Conservation (phyloP, 2,113 vertebrate genomes). For the Henicopernis longicauda region DNA sequence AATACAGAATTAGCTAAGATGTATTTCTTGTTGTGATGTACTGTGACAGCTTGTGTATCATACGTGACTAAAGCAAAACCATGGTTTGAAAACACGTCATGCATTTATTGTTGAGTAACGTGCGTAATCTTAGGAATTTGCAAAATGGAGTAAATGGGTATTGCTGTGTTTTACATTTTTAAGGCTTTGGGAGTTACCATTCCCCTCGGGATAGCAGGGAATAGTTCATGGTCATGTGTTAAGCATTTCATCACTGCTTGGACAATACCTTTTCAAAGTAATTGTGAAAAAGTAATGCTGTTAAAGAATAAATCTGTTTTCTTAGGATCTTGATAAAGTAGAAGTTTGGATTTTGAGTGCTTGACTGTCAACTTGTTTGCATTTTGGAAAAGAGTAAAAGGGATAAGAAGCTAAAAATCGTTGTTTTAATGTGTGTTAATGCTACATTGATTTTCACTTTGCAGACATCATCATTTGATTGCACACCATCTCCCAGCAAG, state of each 20-base stretch:
- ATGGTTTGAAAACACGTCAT: background rate
- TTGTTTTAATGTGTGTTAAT: background rate
- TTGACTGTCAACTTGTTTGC: fast-evolving
- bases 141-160: background rate
- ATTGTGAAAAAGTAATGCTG: background rate
- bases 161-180: background rate
- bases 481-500: constrained; percentile 92
- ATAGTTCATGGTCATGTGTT: background rate
- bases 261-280: background rate
- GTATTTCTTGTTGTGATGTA: background rate
- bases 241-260: background rate
- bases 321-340: background rate
- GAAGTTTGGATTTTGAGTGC: background rate
- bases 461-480: constrained; percentile 90
- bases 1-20: background rate
- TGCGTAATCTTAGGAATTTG: background rate
- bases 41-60: background rate
- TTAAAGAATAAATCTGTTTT: background rate
- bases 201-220: background rate
- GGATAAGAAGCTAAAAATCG: background rate
- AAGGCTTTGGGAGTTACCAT: background rate
- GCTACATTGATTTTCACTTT: background rate
- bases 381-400: background rate
- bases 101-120: background rate
- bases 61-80: background rate